Conservation (phyloP, 2,888 invertebrate genomes). For the Ochlodes sylvanus region DNA sequence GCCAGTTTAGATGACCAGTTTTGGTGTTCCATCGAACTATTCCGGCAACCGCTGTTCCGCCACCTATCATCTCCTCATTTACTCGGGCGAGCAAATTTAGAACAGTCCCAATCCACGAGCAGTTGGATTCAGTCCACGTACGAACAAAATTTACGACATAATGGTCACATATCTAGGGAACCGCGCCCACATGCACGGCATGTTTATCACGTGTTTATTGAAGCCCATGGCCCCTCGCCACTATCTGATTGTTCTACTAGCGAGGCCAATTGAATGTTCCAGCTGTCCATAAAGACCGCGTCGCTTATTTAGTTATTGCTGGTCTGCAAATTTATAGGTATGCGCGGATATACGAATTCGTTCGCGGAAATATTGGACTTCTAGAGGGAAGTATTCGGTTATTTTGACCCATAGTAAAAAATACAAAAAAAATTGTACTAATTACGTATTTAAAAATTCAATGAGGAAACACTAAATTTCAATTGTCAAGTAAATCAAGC, state of each 20-base stretch:
- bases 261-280: slow-evolving; percentile 29
- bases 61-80: slow-evolving; percentile 15
- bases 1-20: background rate
- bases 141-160: slow-evolving; percentile 47
- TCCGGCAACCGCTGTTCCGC: background rate
- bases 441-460: too few species aligned
- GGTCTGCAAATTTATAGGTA: background rate
- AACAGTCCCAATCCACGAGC: slow-evolving; percentile 19
- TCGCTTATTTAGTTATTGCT: slow-evolving; percentile 1
- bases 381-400: too few species aligned
- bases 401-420: too few species aligned
- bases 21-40: background rate
- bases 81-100: slow-evolving; percentile 12
- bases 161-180: slow-evolving; percentile 41
- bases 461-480: too few species aligned
- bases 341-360: too few species aligned
- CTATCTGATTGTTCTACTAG: slow-evolving; percentile 56
- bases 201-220: slow-evolving; percentile 72
- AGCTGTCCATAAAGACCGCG: slow-evolving; percentile 5
- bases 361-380: too few species aligned
- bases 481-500: too few species aligned
- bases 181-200: slow-evolving; percentile 33
- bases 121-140: slow-evolving; percentile 48
- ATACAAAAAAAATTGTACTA: too few species aligned
- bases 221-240: slow-evolving; percentile 52